Base-by-base conservation (phyloP, 2,888 invertebrate species). In the Napeogenes sylphis region DNA sequence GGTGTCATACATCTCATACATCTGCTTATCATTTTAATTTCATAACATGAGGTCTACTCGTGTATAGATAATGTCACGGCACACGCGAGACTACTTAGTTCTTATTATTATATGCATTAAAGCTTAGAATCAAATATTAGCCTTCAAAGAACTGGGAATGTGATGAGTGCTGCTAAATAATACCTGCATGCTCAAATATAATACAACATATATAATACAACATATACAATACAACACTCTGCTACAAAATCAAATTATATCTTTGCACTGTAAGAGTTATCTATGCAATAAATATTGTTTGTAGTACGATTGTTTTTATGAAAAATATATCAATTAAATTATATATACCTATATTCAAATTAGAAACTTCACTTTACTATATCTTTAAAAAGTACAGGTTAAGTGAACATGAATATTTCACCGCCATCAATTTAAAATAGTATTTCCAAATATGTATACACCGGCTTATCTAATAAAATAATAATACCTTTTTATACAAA, bases 11-110 rank as follows among this genome's bases (percentile, higher is more conserved):
- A 60, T 63, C 42, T 62, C 10, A 54, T 46, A 67, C 64, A 58
- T 60, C 64, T 54, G 54, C 30, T 60, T 58, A 60, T 61, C 55
- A 60, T 46, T 56, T 58, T 32, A 42, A 58, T 62, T 62, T 58
- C 47, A 56, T 55, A 32, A 35, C 12, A 46, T 55, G 33, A 59
- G 8, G 51, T 53, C n/a, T 53, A 30, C 53, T 42, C 38, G 53
- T 42, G 42, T 42, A 14, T 30, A 38, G 32, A 58, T 42, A 55
- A 59, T 55, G 59, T 13, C 14, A 47, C 13, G 35, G 3, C 21
- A 47, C 51, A 10, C 8, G 6, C 51, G 10, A 3, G 10, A 30
- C 21, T 30, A 51, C 30, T 51, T 10, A n/a, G 3, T 8, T 3
- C 30, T 51, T 51, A 51, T 51, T 51, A 51, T 30, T 30, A 30